These are phyloP conservation scores for Heliocidaris tuberculata DNA, from an alignment of 35 echinoderm and acorn worm genomes.

Conservation along the genomic window DNA sequence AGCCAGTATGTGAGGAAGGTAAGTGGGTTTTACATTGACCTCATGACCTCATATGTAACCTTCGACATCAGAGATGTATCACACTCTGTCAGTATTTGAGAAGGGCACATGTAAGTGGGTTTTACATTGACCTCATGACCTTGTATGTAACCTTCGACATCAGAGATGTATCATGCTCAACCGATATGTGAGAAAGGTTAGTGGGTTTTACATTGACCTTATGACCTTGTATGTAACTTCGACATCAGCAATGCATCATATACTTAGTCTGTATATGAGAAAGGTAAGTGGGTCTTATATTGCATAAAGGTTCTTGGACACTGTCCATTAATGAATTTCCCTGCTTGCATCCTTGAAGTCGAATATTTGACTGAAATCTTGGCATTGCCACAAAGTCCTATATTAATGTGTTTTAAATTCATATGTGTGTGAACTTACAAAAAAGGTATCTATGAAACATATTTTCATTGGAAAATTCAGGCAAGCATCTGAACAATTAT, in stretches of 20 bases:
- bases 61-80: constrained; percentile 60
- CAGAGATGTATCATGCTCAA: constrained; percentile 71
- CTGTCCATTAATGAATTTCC: no score
- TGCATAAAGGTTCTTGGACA: no score
- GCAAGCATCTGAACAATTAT: no score
- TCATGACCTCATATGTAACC: constrained; percentile 13
- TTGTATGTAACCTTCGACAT: constrained; percentile 10
- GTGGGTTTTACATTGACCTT: not conserved
- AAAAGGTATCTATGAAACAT: not conserved
- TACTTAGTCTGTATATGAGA: constrained; percentile 38
- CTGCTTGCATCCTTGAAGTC: no score
- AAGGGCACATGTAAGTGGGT: constrained; percentile 58
- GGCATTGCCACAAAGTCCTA: no score
- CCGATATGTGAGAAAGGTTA: constrained; percentile 52
- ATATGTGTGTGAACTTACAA: not conserved
- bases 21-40: not conserved
- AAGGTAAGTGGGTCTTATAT: constrained; percentile 43
- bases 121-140: not conserved
- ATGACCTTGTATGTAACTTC: not conserved
- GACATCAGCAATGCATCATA: no score
- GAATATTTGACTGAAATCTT: no score
- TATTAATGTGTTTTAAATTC: not conserved
- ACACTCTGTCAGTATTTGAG: constrained; percentile 54
- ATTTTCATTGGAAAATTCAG: not conserved
- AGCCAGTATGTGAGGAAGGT: constrained; percentile 61